Percentiles rank a stretch among this genome's conserved stretches.
Conservation (phyloP, 2,113 vertebrate genomes). For the Syngnathus floridae region DNA sequence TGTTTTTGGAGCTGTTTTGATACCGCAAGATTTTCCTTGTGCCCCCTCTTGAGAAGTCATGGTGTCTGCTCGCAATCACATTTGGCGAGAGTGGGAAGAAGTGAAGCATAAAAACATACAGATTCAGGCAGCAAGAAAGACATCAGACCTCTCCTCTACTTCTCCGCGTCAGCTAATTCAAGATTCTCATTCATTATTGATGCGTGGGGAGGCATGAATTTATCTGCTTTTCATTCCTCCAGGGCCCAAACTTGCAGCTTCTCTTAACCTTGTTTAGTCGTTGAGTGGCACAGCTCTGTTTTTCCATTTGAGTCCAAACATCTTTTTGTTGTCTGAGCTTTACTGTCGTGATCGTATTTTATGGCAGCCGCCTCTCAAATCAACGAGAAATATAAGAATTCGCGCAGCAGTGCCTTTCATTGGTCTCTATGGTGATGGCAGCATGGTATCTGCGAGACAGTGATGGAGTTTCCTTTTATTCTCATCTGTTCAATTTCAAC, state of each 20-base stretch:
- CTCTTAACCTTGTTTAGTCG: not conserved
- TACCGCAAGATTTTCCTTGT: constrained; percentile 23
- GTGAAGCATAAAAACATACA: constrained; percentile 23
- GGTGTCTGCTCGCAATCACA: constrained; percentile 39
- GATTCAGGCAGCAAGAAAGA: constrained; percentile 26
- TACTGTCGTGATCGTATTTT: not conserved
- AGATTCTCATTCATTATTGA: constrained; percentile 79
- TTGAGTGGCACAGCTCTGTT: not conserved
- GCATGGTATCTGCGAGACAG: constrained; percentile 19
- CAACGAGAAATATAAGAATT: constrained; percentile 18
- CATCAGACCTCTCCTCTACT: constrained; percentile 39
- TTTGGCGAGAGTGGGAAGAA: constrained; percentile 36
- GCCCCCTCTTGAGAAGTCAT: constrained; percentile 18
- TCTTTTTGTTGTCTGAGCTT: constrained; percentile 1
- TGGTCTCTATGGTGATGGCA: constrained; percentile 33
- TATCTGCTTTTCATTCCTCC: constrained; percentile 66
- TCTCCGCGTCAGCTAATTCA: constrained; percentile 58
- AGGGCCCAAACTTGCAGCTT: constrained; percentile 49
- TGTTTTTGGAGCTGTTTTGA: not conserved
- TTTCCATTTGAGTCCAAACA: constrained; percentile 8
- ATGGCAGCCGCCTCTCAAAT: constrained; percentile 17
- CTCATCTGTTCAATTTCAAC: constrained; percentile 12
- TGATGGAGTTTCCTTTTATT: constrained; percentile 31
- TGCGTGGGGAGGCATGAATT: constrained; percentile 63
- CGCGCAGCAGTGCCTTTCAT: constrained; percentile 12